Conservation (phyloP, 2,113 vertebrate genomes). For the Gasterosteus nipponicus region DNA sequence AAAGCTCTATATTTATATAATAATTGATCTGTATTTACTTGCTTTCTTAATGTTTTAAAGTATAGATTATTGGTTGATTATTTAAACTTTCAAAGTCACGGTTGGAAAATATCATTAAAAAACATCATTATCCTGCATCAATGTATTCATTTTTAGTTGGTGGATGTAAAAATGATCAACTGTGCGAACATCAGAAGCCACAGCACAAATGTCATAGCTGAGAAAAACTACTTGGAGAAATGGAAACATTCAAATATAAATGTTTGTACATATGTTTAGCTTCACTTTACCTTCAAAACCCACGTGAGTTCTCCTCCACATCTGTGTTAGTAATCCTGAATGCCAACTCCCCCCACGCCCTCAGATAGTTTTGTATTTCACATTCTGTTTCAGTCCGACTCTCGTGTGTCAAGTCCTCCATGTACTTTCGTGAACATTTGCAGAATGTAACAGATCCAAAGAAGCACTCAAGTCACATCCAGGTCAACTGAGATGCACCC, state of each 20-base stretch:
- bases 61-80: neutral
- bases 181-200: neutral
- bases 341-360: constrained; percentile 20
- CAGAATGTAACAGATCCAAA: neutral
- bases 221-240: constrained; percentile 7
- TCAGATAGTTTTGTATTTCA: constrained; percentile 22
- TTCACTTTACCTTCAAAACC: constrained; percentile 3
- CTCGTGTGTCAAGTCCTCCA: constrained; percentile 17
- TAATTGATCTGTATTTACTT: neutral
- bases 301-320: constrained; percentile 12
- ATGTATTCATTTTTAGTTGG: neutral
- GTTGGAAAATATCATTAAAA: neutral
- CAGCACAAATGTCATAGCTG: constrained; percentile 9
- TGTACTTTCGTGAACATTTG: constrained; percentile 21
- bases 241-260: neutral
- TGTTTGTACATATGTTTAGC: neutral
- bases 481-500: neutral
- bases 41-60: neutral
- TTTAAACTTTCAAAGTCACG: neutral
- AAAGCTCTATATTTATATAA: neutral
- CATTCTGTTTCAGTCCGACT: constrained; percentile 7
- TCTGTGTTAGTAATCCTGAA: constrained; percentile 10
- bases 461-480: neutral
- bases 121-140: neutral
- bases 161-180: neutral